phyloP scores from a whole-genome alignment of 2,888 invertebrate species.

The Amorpha juglandis region DNA sequence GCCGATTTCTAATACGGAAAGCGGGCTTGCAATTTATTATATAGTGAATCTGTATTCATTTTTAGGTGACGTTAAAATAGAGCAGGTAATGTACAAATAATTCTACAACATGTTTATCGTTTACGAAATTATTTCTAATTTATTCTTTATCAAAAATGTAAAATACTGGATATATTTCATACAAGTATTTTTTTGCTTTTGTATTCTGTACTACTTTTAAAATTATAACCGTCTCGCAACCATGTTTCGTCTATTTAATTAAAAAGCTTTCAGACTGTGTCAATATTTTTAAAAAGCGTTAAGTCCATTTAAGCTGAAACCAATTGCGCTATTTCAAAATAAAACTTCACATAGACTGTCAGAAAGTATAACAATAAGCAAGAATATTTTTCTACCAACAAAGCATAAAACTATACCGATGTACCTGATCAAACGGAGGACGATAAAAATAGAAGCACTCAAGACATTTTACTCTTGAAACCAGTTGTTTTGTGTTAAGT shows the following conservation, averaged over 20 bases:
- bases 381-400: neutral
- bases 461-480: slow-evolving; percentile 20
- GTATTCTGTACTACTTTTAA: neutral
- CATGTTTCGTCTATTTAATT: neutral
- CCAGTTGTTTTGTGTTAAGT: slow-evolving; percentile 17
- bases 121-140: too few species aligned
- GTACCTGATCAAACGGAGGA: slow-evolving; percentile 11
- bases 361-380: slow-evolving; percentile 1
- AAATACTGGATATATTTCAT: too few species aligned
- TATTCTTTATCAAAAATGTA: too few species aligned
- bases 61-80: too few species aligned
- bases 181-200: neutral
- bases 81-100: too few species aligned
- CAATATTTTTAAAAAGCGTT: too few species aligned
- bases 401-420: slow-evolving; percentile 17
- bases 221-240: neutral
- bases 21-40: neutral
- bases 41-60: neutral
- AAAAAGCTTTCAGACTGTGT: too few species aligned
- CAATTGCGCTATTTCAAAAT: too few species aligned
- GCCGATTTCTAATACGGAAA: slow-evolving; percentile 9
- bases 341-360: too few species aligned
- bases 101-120: too few species aligned
- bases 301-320: too few species aligned
- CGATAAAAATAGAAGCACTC: slow-evolving; percentile 24